Evolutionary conservation across 2,797 vertebrate genomes (phyloP), one percentile per base, ranked within the genome.

Genomic region (Xenentodon cancila): DNA sequence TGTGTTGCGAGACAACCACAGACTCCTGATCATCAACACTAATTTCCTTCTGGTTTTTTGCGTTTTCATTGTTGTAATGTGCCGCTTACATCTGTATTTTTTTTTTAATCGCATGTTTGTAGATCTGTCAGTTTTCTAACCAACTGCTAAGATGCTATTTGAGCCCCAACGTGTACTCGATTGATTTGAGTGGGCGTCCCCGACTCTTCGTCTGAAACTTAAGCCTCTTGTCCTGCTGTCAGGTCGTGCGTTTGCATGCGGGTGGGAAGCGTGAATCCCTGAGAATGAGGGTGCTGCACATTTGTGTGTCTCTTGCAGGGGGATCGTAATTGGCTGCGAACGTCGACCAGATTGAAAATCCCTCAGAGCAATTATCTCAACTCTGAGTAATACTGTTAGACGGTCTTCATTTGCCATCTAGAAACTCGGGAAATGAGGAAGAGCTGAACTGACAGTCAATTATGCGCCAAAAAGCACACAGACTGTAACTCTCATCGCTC

Each of bases 311-410:
- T 66, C 50, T 70, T 40, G 32, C 20, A 12, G 47, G 19, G 30
- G 22, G 53, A 68, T 71, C 53, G 68, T 73, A 68, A 77, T 62
- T 76, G 61, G 61, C 46, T 68, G 62, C 4, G 18, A 72, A 64
- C 47, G 47, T 62, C 75, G 53, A 67, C 63, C 34, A 73, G 50
- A 79, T 71, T 76, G 34, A 84, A 82, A 79, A 64, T 70, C 63
- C 68, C 68, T 64, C 60, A 34, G 69, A 80, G 68, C 74, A 85
- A 75, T 82, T 77, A 72, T 76, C 53, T 75, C 56, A 73, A 37
- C 37, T 52, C 65, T 53, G 55, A 85, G 71, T 51, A 48, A 48
- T 57, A 8, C 59, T 75, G 71, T 66, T 56, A 22, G 53, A 68
- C 60, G 55, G 12, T 72, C 69, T 80, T 73, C 62, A 83, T 89